Base-by-base conservation (phyloP, 2,797 vertebrate species). In the Peromyscus nudipes region DNA sequence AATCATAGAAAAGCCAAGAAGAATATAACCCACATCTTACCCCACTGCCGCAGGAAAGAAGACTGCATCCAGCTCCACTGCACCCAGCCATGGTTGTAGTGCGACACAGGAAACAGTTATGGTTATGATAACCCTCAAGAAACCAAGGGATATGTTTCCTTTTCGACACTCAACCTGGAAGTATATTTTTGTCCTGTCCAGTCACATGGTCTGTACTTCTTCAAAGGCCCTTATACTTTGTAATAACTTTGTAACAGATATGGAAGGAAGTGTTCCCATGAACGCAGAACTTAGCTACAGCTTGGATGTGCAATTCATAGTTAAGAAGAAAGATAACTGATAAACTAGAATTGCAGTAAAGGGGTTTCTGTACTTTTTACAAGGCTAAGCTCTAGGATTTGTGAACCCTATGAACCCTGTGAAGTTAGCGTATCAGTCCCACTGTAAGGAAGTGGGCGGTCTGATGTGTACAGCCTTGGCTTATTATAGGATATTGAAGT, bases 181-280 rank as follows among this genome's bases (percentile, higher is more conserved):
- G 25, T 73, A 85, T 7, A 93, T 83, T 88, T 95, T 82, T 82
- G n/a, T 64, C 92, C 84, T 23, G 80, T 11, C 37, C 69, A 95
- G 27, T 90, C 67, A 83, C 57, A 40, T 73, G 16, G 4, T 89
- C 76, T 37, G 11, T 60, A 57, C 80, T 86, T 52, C 71, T 91
- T 89, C 64, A 12, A 67, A 75, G 11, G 52, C 57, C 84, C 14
- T 25, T 43, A 76, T 27, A 92, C 92, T 91, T 92, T 89, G 37
- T 92, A 94, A 60, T 43, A 69, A 67, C 67, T 65, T 80, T 90
- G 52, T 90, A 93, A 92, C 29, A 94, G 57, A 89, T 81, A n/a
- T 31, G 64, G 65, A 95, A 90, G 37, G 65, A 62, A 69, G 27
- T 1, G 31, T 88, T 87, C 57, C 46, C 37, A 81, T 37, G 16